Conservation (phyloP, 2,888 invertebrate species). For the Erpobdella octoculata region DNA sequence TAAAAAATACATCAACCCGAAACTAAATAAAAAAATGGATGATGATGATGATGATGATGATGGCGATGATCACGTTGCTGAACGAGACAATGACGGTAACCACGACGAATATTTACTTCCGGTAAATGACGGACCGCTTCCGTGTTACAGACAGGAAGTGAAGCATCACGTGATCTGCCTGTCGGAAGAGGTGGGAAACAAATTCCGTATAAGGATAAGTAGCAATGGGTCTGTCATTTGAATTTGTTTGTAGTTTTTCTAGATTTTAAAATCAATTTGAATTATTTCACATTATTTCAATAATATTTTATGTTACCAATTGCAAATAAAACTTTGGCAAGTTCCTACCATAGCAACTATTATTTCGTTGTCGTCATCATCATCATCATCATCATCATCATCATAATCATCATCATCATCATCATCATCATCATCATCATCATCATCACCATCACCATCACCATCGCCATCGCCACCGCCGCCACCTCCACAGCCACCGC, state of each 20-base stretch:
- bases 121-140: conserved; percentile 18
- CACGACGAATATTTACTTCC: background rate
- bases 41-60: background rate
- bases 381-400: conserved; percentile 10
- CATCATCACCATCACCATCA: background rate
- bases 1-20: no score
- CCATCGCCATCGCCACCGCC: background rate
- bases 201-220: conserved; percentile 22
- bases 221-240: conserved; percentile 12
- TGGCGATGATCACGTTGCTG: background rate
- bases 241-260: background rate
- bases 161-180: conserved; percentile 26
- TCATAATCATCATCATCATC: background rate
- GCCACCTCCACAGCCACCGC: no score
- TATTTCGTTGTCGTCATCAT: background rate
- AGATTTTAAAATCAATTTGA: no score
- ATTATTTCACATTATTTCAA: no score
- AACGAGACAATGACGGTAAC: no score
- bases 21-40: background rate
- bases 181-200: conserved; percentile 25
- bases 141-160: conserved; percentile 25
- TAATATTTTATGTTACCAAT: no score
- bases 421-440: background rate
- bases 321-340: no score
- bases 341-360: no score